These are phyloP conservation scores for Parnassius glacialis DNA, from an alignment of 2,888 invertebrate species.

Conservation along the genomic window DNA sequence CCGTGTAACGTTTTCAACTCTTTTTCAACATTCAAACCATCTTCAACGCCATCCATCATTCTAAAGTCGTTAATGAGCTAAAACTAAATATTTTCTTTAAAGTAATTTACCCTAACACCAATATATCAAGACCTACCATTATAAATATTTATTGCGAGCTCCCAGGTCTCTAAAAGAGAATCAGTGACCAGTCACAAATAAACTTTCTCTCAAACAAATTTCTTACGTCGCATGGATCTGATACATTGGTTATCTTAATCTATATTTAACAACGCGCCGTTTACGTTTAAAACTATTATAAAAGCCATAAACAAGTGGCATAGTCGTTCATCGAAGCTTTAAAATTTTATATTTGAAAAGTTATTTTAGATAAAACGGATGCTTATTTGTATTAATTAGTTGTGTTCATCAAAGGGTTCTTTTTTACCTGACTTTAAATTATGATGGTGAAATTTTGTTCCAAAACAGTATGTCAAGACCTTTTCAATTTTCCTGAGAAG, in stretches of 20 bases:
- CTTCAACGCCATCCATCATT: constrained; percentile 54
- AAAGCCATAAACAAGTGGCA: constrained; percentile 65
- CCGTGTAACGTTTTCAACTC: constrained; percentile 34
- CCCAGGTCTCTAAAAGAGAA: constrained; percentile 34
- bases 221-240: constrained; percentile 29
- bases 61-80: constrained; percentile 58
- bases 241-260: constrained; percentile 37
- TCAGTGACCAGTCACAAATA: constrained; percentile 39
- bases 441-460: constrained; percentile 18
- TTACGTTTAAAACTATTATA: constrained; percentile 64
- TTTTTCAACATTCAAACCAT: constrained; percentile 37
- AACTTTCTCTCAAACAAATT: constrained; percentile 22
- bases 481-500: neutral
- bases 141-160: constrained; percentile 31
- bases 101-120: constrained; percentile 46
- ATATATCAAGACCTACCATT: constrained; percentile 37
- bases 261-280: constrained; percentile 54
- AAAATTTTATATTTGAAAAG: constrained; percentile 59
- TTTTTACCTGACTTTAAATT: constrained; percentile 31
- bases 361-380: constrained; percentile 49
- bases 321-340: constrained; percentile 59
- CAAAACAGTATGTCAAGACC: neutral
- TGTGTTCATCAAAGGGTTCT: constrained; percentile 50
- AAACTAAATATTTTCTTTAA: constrained; percentile 56
- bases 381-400: constrained; percentile 72